Evolutionary conservation across 2,113 vertebrate species (phyloP).

Genomic region (Dasyurus viverrinus): DNA sequence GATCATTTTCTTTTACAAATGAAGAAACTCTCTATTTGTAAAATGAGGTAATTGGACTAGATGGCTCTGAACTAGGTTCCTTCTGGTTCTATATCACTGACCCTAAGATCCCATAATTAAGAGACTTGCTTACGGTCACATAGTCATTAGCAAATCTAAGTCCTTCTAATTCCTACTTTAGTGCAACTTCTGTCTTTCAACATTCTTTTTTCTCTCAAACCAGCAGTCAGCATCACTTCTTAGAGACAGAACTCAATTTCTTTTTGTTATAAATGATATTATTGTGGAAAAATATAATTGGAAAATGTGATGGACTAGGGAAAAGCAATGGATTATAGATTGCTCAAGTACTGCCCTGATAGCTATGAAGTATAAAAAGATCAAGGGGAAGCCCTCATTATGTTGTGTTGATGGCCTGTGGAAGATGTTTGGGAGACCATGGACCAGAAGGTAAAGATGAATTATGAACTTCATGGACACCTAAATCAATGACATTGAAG

Average conservation of each 20-base stretch:
- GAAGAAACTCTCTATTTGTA: not conserved
- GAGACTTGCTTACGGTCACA: not conserved
- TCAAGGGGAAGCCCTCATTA: not conserved
- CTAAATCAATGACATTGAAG: not conserved
- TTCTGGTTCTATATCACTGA: not conserved
- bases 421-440: not conserved
- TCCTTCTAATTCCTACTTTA: not conserved
- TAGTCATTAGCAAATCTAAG: not conserved
- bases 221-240: conserved; percentile 29
- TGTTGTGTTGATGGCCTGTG: not conserved
- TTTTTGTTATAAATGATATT: not conserved
- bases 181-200: not conserved
- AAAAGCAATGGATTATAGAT: not conserved
- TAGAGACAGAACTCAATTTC: conserved; percentile 43
- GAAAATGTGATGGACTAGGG: not conserved
- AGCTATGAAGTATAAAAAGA: not conserved
- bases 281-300: not conserved
- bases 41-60: not conserved
- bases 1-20: not conserved
- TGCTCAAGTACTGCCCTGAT: not conserved
- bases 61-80: not conserved
- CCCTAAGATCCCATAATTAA: not conserved
- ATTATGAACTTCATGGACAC: not conserved
- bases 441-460: not conserved
- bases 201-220: not conserved